These are phyloP conservation scores for Agrypnia vestita DNA, from an alignment of 1,140 invertebrate species.

Conservation along the genomic window DNA sequence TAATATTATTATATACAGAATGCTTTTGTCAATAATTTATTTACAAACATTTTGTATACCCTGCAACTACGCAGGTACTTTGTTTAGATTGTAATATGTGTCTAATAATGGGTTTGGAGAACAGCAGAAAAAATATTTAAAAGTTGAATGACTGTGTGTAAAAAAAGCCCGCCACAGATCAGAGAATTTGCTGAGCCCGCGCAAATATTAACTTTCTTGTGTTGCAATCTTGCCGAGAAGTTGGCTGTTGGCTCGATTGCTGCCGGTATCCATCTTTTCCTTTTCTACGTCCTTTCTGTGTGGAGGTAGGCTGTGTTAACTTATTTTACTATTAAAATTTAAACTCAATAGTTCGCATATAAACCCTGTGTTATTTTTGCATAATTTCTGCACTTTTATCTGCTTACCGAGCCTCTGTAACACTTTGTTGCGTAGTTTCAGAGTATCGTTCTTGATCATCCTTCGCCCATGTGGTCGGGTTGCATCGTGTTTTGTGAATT, in stretches of 20 bases:
- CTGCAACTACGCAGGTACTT: no score
- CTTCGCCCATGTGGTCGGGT: slow-evolving; percentile 47
- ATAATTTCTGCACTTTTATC: slow-evolving; percentile 9
- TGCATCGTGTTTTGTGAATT: slow-evolving; percentile 51
- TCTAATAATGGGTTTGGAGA: no score
- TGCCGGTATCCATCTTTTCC: slow-evolving; percentile 52
- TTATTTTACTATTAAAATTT: slow-evolving; percentile 28
- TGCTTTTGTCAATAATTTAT: no score
- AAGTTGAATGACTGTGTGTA: no score
- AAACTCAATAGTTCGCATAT: neutral
- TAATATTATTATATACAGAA: no score
- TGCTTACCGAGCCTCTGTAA: neutral
- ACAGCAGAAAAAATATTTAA: no score
- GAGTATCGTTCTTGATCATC: slow-evolving; percentile 1
- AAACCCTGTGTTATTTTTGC: slow-evolving; percentile 16
- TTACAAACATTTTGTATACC: no score
- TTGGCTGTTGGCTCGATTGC: slow-evolving; percentile 34
- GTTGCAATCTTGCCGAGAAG: slow-evolving; percentile 45
- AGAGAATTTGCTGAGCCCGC: neutral
- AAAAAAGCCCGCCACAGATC: no score
- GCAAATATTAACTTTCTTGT: slow-evolving; percentile 38
- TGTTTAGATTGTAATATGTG: no score
- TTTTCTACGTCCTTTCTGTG: slow-evolving; percentile 42
- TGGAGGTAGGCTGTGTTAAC: slow-evolving; percentile 39
- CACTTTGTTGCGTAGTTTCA: slow-evolving; percentile 36